A percentile compares a stretch with the other conserved stretches of the same genome.
phyloP scores from a whole-genome alignment of 2,797 vertebrate genomes.

The Antrozous pallidus region DNA sequence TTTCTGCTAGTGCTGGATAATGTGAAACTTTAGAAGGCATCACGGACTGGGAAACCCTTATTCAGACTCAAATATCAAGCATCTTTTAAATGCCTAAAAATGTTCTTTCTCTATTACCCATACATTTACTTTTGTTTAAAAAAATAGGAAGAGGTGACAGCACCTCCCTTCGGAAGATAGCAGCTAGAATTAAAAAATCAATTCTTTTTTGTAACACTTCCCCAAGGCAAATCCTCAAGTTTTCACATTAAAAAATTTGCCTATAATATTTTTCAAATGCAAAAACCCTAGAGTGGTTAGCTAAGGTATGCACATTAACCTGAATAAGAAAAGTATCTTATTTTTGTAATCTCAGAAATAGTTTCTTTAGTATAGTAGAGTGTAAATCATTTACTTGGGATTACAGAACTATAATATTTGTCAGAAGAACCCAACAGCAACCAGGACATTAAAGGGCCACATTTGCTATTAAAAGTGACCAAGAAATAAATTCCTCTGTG shows the following conservation, averaged over 20 bases:
- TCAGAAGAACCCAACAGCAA: neutral
- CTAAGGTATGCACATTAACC: neutral
- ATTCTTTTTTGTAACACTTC: neutral
- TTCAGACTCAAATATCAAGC: neutral
- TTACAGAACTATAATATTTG: neutral
- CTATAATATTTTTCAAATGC: neutral
- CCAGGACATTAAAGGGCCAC: neutral
- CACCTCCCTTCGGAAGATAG: neutral
- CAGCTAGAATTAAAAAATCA: neutral
- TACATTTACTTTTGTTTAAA: neutral
- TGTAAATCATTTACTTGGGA: neutral
- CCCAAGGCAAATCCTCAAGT: neutral
- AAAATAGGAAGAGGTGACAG: neutral
- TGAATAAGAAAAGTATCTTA: neutral
- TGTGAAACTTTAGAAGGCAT: neutral
- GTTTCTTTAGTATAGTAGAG: neutral
- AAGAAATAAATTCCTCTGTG: neutral
- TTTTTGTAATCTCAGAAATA: neutral
- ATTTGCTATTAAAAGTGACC: neutral
- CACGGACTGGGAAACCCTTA: neutral
- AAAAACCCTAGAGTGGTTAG: neutral
- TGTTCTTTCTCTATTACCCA: constrained; percentile 26
- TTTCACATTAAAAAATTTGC: neutral
- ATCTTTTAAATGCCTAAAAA: constrained; percentile 13
- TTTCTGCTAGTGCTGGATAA: neutral